phyloP scores from a whole-genome alignment of 2,888 invertebrate species.

The Hybos culiciformis region DNA sequence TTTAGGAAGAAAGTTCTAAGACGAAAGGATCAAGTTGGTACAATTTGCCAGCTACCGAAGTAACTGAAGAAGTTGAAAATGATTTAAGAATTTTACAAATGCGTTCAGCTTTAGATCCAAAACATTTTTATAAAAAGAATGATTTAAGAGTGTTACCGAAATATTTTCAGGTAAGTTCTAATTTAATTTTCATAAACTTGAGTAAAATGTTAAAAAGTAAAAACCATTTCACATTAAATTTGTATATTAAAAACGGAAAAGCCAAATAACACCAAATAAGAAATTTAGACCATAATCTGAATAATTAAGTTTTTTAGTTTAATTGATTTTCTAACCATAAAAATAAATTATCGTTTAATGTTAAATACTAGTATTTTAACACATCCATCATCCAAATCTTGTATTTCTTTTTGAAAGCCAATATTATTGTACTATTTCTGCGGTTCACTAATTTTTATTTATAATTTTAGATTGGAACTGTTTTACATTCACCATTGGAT shows the following conservation, averaged over 20 bases:
- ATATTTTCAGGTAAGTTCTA: slow-evolving; percentile 66
- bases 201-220: slow-evolving; percentile 4
- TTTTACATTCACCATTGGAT: slow-evolving; percentile 75
- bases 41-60: slow-evolving; percentile 72
- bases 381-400: too few species aligned
- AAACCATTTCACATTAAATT: too few species aligned
- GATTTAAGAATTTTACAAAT: slow-evolving; percentile 84
- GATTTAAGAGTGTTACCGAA: slow-evolving; percentile 77
- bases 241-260: too few species aligned
- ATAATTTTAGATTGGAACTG: slow-evolving; percentile 51
- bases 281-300: too few species aligned
- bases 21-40: slow-evolving; percentile 84
- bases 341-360: too few species aligned
- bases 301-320: too few species aligned
- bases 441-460: not conserved
- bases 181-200: not conserved
- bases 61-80: slow-evolving; percentile 75
- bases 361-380: too few species aligned
- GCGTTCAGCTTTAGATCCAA: slow-evolving; percentile 83
- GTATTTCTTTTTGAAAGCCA: not conserved
- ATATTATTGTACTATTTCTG: not conserved
- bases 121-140: slow-evolving; percentile 89
- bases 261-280: too few species aligned
- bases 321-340: too few species aligned
- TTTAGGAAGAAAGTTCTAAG: slow-evolving; percentile 53